Conservation (phyloP, 2,113 vertebrate species). For the Equus quagga region DNA sequence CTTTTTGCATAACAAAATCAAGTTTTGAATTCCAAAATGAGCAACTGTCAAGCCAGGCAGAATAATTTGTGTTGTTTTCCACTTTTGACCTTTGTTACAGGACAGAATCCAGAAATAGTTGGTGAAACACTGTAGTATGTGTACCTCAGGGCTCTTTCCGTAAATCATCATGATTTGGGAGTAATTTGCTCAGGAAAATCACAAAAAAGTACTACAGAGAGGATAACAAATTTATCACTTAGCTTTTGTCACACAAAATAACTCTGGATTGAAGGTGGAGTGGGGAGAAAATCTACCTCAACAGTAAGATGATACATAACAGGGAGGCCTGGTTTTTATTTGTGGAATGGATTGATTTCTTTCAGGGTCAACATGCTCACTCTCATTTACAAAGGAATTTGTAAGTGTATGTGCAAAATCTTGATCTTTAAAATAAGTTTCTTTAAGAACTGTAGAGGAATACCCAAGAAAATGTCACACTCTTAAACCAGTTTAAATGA, state of each 20-base stretch:
- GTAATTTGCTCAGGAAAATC: conserved; percentile 15
- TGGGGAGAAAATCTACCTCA: not conserved
- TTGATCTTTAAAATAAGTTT: not conserved
- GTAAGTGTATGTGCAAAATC: not conserved
- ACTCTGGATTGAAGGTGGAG: not conserved
- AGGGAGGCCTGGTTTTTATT: not conserved
- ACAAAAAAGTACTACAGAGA: conserved; percentile 54
- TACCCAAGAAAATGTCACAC: not conserved
- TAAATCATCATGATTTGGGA: conserved; percentile 51
- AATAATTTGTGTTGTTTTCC: not conserved
- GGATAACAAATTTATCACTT: not conserved
- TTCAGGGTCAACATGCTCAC: not conserved
- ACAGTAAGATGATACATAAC: not conserved
- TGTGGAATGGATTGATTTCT: not conserved
- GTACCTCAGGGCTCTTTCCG: not conserved
- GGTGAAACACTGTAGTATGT: not conserved
- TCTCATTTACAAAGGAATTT: not conserved
- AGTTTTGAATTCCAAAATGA: conserved; percentile 55
- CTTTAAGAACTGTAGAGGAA: not conserved
- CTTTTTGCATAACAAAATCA: not conserved
- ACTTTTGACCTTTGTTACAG: conserved; percentile 15
- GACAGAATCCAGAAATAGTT: conserved; percentile 27
- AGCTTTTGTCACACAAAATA: conserved; percentile 54
- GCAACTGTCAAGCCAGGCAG: not conserved
- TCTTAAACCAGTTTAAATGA: not conserved